A percentile compares a stretch with the other conserved stretches of the same genome.
These are phyloP conservation scores for Andrena cerasifolii DNA, from an alignment of 1,140 invertebrate species.

Conservation along the genomic window DNA sequence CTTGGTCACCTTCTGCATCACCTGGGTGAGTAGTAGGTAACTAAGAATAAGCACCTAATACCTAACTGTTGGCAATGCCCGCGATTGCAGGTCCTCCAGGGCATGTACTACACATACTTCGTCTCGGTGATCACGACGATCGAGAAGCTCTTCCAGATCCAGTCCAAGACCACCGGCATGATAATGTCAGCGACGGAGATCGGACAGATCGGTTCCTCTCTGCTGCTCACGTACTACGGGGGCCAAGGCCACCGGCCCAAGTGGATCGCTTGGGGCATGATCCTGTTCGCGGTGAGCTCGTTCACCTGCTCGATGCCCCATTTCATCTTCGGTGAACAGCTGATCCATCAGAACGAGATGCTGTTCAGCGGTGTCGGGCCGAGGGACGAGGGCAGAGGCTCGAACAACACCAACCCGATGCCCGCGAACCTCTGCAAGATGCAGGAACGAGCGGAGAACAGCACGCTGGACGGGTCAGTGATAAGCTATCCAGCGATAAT, in stretches of 20 bases:
- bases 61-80: neutral
- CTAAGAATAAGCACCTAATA: too few species aligned
- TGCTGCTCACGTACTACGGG: constrained; percentile 96
- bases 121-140: constrained; percentile 98
- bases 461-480: constrained; percentile 69
- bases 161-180: constrained; percentile 96
- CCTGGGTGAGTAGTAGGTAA: constrained; percentile 88
- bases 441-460: constrained; percentile 67
- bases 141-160: constrained; percentile 97
- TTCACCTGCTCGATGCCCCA: constrained; percentile 94
- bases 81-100: constrained; percentile 87
- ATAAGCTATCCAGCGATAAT: too few species aligned
- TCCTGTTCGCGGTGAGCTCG: constrained; percentile 93
- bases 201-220: constrained; percentile 94
- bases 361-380: constrained; percentile 79
- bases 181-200: constrained; percentile 97
- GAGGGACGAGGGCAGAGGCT: constrained; percentile 54
- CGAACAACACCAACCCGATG: constrained; percentile 72
- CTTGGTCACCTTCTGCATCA: constrained; percentile 93
- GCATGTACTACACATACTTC: constrained; percentile 98
- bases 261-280: constrained; percentile 97
- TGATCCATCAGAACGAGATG: constrained; percentile 86
- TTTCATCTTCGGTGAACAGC: constrained; percentile 89
- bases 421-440: constrained; percentile 79
- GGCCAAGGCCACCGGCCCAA: constrained; percentile 96